phyloP scores from a whole-genome alignment of 2,113 vertebrate species.

The Porphyrio hochstetteri region DNA sequence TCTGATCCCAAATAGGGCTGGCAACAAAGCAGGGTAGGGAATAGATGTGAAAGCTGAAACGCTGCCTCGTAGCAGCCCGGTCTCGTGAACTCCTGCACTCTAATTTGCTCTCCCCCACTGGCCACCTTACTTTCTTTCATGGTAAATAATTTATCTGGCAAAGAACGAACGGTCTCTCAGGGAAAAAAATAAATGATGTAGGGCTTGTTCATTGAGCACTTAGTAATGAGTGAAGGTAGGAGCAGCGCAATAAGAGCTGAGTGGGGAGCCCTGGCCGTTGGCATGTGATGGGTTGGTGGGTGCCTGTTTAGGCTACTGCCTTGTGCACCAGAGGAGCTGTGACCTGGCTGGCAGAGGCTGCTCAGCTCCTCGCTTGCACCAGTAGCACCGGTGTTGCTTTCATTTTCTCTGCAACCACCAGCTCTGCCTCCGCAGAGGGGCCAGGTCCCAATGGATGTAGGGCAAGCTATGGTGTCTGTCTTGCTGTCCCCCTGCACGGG shows the following conservation, averaged over 20 bases:
- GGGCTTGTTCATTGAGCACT: not conserved
- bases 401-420: too few relatives aligned
- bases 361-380: not conserved
- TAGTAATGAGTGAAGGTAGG: not conserved
- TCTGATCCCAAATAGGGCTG: not conserved
- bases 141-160: constrained; percentile 50
- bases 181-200: not conserved
- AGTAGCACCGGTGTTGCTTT: not conserved
- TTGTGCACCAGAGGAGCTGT: accelerated
- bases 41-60: not conserved
- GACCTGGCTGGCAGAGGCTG: not conserved
- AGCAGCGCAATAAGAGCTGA: accelerated
- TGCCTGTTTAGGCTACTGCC: accelerated
- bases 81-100: not conserved
- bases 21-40: not conserved
- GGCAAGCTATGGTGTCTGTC: not conserved
- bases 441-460: accelerated
- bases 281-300: not conserved
- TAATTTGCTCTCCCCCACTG: not conserved
- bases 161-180: not conserved
- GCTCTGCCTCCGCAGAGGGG: not conserved
- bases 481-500: not conserved
- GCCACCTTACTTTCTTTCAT: constrained; percentile 15
- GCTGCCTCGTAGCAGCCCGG: not conserved
- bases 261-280: accelerated